phyloP scores from a whole-genome alignment of 2,113 vertebrate genomes.

The Lampris incognitus region DNA sequence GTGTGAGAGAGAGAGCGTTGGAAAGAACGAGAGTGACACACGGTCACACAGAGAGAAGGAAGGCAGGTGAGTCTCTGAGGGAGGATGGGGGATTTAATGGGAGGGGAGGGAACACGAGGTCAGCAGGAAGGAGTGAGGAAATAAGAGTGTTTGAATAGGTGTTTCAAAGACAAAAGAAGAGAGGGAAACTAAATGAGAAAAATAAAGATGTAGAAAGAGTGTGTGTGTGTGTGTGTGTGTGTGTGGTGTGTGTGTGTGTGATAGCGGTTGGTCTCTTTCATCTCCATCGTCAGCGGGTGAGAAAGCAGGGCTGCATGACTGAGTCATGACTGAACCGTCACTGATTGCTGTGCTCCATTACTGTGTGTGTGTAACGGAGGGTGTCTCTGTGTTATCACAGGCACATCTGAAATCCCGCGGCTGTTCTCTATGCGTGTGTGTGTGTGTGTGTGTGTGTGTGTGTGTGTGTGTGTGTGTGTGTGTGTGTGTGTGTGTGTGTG shows the following conservation, averaged over 20 bases:
- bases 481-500: constrained; percentile 2
- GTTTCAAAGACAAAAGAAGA: constrained; percentile 4
- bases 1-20: no score
- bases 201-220: constrained; percentile 12
- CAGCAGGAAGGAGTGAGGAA: not conserved
- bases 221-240: no score
- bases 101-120: not conserved
- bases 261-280: not conserved
- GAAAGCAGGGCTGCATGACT: constrained; percentile 41
- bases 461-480: constrained; percentile 6
- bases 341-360: constrained; percentile 43
- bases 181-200: constrained; percentile 32
- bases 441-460: not conserved
- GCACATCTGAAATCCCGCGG: not conserved
- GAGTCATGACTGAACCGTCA: constrained; percentile 46
- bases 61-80: not conserved
- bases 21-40: not conserved
- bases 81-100: not conserved
- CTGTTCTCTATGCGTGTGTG: constrained; percentile 10
- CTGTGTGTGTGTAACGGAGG: not conserved
- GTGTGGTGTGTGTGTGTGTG: no score
- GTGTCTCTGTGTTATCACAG: constrained; percentile 20
- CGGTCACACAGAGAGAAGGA: no score
- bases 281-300: constrained; percentile 28
- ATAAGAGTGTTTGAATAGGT: not conserved